Evolutionary conservation across 2,797 vertebrate species (phyloP), one percentile per base, ranked within the genome.

Genomic region (Nannoperca obscura): DNA sequence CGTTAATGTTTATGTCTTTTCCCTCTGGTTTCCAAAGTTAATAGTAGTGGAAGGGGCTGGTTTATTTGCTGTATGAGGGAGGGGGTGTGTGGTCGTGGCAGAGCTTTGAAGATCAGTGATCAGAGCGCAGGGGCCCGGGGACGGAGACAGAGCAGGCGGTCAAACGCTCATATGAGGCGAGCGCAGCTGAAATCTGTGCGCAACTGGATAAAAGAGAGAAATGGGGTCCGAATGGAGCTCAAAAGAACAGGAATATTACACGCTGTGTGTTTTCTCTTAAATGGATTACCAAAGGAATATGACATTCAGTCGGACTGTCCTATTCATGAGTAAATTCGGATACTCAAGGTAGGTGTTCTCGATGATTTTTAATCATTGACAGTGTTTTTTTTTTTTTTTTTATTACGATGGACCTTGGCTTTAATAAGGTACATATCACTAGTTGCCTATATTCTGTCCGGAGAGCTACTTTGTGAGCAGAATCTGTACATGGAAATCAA

Each of bases 41-140:
- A 92, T 92, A 80, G 89, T 92, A 89, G 89, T 89, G 88, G 81
- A 89, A 77, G 81, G 90, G 90, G 84, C 64, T 90, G 90, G 91
- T 89, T 75, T 82, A 20, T 71, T 34, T 7, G 38, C 71, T 60
- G 78, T 65, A n/a, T 57, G 83, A 52, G 87, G 82, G 81, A 76
- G 87, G 89, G 86, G 86, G 81, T 89, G 90, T 94, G 92, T 92
- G 92, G 94, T 95, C 93, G 91, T 88, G 83, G 92, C 88, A 89
- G 75, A 91, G 94, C 94, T 96, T 94, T 95, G 94, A 94, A 94
- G 94, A 95, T 95, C 95, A 94, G 92, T 94, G 91, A 94, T 88
- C 94, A 92, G 91, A 91, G 91, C 88, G 71, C 88, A 85, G 88
- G 91, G 91, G 90, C 92, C 93, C 84, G 83, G 69, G 88, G 88